These are phyloP conservation scores for Eubasilissa splendida DNA, from an alignment of 2,888 invertebrate species.

Conservation along the genomic window DNA sequence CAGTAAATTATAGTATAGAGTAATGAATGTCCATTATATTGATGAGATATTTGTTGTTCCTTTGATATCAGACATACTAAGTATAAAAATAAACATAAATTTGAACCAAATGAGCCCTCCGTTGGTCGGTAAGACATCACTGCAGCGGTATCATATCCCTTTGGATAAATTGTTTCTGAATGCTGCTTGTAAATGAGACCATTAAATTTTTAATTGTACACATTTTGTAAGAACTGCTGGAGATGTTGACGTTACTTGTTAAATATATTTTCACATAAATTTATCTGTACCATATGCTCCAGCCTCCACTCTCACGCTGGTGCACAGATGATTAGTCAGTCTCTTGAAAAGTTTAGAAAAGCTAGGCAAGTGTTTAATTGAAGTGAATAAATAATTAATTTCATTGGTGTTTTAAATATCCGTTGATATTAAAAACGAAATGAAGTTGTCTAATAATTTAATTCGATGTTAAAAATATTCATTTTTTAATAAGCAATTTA, in stretches of 20 bases:
- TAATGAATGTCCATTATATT: too few relatives aligned
- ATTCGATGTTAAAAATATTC: too few relatives aligned
- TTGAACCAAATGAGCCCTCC: constrained; percentile 32
- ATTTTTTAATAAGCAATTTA: too few relatives aligned
- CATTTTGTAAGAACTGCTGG: constrained; percentile 44
- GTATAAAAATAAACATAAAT: constrained; percentile 18
- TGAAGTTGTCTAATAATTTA: too few relatives aligned
- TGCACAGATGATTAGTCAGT: constrained; percentile 9
- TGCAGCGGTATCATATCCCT: constrained; percentile 26
- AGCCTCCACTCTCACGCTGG: constrained; percentile 5
- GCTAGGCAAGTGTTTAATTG: neutral
- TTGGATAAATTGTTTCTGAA: constrained; percentile 51
- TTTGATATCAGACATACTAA: neutral
- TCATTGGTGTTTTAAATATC: too few relatives aligned
- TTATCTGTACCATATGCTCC: constrained; percentile 33
- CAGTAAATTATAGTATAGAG: too few relatives aligned
- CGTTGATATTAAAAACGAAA: too few relatives aligned
- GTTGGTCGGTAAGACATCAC: constrained; percentile 33
- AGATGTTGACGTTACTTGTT: constrained; percentile 15
- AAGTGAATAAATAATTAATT: constrained; percentile 7
- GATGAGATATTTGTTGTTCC: too few relatives aligned
- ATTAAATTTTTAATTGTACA: constrained; percentile 52
- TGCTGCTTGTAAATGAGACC: constrained; percentile 49
- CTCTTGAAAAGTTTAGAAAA: too few relatives aligned
- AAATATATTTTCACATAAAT: constrained; percentile 36